Evolutionary conservation across 2,113 vertebrate genomes (phyloP), one percentile per base, ranked within the genome.

Genomic region (Myiozetetes cayanensis): DNA sequence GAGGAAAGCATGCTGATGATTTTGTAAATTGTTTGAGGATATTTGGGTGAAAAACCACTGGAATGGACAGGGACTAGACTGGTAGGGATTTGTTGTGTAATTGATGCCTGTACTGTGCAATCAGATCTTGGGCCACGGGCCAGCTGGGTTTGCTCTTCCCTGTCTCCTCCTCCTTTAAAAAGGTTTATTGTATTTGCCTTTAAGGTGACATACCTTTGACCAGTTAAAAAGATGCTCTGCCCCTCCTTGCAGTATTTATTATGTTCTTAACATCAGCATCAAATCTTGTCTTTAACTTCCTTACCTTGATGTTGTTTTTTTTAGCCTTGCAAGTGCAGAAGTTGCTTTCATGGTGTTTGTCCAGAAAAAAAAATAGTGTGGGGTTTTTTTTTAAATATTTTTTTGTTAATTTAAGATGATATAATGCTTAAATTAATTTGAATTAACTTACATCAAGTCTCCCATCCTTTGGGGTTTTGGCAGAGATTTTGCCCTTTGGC

Each of bases 101-200:
- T 28, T 15, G 58, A 3, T 61, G 61, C 53, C 46, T 37, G 6
- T 10, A 0, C 56, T 23, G 43, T 28, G 56, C 44, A 8, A 3
- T 17, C 61, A 25, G 77, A 19, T 0, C 30, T 46, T 37, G 9
- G 28, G 12, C 35, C 6, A 0, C 6, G 2, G 5, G 35, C 76
- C 41, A 44, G 14, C 20, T 23, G 86, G 31, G 14, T 43, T 1
- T 10, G 4, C 27, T 24, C 56, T n/a, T 55, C 20, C 39, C 63
- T 43, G 22, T 37, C 55, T 47, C 16, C 30, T 71, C 37, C 58
- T 83, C 0, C 59, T 74, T 43, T 19, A 9, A 4, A 67, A 73
- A 41, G 5, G 46, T 39, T 52, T 7, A 2, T 12, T 47, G 9
- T 37, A 3, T 77, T 92, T 62, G 18, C 15, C 1, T 28, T 41